A percentile compares a stretch with the other conserved stretches of the same genome.
These are phyloP conservation scores for Bufo bufo DNA, from an alignment of 2,113 vertebrate species.

Conservation along the genomic window DNA sequence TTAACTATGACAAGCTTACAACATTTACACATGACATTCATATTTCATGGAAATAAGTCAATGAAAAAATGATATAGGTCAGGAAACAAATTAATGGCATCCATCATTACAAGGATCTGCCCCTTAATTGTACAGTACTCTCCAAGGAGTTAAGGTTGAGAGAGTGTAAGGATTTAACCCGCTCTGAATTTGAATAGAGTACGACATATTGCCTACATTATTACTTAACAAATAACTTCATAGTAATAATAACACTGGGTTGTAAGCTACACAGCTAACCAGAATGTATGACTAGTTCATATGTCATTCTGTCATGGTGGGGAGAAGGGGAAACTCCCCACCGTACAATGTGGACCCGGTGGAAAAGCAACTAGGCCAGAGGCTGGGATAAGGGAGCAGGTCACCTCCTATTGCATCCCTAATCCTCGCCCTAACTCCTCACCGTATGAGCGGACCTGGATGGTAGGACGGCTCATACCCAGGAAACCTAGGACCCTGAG, in stretches of 20 bases:
- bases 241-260: background rate
- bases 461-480: too few species aligned
- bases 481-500: too few species aligned
- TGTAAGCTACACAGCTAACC: background rate
- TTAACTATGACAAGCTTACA: conserved; percentile 20
- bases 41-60: conserved; percentile 30
- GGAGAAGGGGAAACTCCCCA: too few species aligned
- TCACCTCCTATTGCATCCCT: too few species aligned
- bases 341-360: too few species aligned
- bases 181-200: background rate
- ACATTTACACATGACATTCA: background rate
- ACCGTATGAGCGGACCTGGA: too few species aligned
- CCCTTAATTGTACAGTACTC: background rate
- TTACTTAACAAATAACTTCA: background rate
- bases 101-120: conserved; percentile 40
- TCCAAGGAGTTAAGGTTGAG: background rate
- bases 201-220: background rate
- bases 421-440: too few species aligned
- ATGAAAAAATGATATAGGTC: conserved; percentile 27
- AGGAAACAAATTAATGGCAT: conserved; percentile 17
- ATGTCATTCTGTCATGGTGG: background rate
- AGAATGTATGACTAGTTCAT: background rate
- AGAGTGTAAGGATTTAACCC: conserved; percentile 27
- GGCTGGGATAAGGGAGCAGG: too few species aligned
- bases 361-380: too few species aligned